A percentile compares a stretch with the other conserved stretches of the same genome.
Evolutionary conservation across 2,113 vertebrate species (phyloP).

Genomic region (Piprites chloris): DNA sequence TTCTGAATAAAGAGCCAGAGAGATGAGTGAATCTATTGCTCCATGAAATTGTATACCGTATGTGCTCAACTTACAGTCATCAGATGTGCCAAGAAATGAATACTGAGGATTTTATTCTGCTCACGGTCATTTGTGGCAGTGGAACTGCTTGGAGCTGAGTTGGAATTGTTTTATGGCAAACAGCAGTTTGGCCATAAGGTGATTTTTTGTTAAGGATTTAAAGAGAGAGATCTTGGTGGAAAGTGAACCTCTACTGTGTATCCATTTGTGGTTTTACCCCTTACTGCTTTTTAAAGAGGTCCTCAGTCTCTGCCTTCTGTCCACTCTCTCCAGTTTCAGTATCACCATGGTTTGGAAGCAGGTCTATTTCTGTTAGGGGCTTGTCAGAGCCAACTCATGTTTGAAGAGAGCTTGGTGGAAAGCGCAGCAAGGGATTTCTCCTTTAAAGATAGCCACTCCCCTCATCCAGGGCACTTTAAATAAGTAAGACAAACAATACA

Average conservation of each 20-base stretch:
- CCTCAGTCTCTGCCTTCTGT: background rate
- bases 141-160: background rate
- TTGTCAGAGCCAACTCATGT: background rate
- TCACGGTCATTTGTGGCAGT: background rate
- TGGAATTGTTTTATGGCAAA: background rate
- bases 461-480: background rate
- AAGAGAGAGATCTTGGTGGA: background rate
- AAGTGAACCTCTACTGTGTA: background rate
- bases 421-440: background rate
- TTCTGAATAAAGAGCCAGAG: background rate
- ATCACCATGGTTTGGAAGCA: background rate
- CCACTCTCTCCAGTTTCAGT: background rate
- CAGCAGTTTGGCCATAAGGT: background rate
- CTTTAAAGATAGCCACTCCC: background rate
- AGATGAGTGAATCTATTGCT: background rate
- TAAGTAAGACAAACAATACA: background rate
- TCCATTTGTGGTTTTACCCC: background rate
- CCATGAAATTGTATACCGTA: background rate
- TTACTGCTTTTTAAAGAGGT: background rate
- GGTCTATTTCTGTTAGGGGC: background rate
- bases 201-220: background rate
- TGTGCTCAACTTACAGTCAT: background rate
- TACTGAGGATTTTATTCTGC: background rate
- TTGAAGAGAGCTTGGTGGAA: background rate
- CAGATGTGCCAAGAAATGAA: background rate